Conservation (phyloP, 2,888 invertebrate species). For the Chorisops tibialis region DNA sequence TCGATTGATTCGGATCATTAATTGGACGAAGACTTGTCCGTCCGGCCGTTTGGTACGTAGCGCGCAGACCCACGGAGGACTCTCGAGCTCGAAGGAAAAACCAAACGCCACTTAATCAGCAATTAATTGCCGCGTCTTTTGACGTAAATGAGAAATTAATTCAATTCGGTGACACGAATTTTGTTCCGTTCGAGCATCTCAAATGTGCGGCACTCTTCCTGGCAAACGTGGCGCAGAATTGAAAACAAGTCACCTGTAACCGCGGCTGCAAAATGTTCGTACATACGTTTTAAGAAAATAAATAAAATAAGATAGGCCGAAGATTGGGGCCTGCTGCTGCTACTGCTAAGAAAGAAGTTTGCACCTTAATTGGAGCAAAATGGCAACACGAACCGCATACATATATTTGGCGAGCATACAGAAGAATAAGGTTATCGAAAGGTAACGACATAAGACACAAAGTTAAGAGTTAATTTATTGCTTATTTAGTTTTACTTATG, state of each 20-base stretch:
- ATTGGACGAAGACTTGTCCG: constrained; percentile 21
- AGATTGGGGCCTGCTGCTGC: constrained; percentile 11
- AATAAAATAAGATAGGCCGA: constrained; percentile 2
- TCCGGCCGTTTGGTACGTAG: neutral
- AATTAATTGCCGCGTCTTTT: constrained; percentile 34
- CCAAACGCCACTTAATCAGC: constrained; percentile 33
- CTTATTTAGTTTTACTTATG: constrained; percentile 33
- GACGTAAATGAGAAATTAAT: constrained; percentile 35
- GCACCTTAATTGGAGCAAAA: constrained; percentile 34
- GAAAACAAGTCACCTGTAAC: neutral
- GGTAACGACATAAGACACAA: constrained; percentile 27
- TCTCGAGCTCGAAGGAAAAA: neutral
- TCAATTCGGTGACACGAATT: constrained; percentile 33
- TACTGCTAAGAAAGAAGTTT: constrained; percentile 30
- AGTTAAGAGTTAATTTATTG: constrained; percentile 34
- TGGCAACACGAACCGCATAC: constrained; percentile 29
- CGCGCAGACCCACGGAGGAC: constrained; percentile 12
- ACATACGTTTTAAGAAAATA: neutral
- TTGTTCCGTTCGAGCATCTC: constrained; percentile 20
- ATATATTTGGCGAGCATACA: neutral
- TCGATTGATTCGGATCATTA: constrained; percentile 23
- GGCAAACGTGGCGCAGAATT: too few species aligned
- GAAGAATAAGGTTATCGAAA: neutral
- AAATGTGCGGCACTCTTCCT: too few species aligned
- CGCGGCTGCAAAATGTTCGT: neutral